A percentile compares a stretch with the other conserved stretches of the same genome.
phyloP scores from a whole-genome alignment of 2,888 invertebrate genomes.

The Anaspis maculata region DNA sequence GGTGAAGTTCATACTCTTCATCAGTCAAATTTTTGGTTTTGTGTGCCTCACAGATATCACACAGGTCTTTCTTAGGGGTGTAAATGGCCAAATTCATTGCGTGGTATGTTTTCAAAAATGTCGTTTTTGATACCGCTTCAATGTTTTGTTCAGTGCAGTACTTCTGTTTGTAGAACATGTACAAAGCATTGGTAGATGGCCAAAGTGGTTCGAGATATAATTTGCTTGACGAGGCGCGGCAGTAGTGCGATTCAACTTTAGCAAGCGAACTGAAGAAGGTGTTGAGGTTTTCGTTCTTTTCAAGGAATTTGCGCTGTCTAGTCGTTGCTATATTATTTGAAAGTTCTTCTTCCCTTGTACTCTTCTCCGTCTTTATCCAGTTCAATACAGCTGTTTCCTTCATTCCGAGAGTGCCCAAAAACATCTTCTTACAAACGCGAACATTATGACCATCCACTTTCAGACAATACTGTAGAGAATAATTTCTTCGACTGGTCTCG shows the following conservation, averaged over 20 bases:
- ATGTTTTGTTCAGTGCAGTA: conserved; percentile 1
- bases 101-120: conserved; percentile 10
- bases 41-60: conserved; percentile 11
- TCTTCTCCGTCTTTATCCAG: no score
- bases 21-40: conserved; percentile 9
- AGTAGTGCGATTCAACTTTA: conserved; percentile 1
- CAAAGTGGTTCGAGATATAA: conserved; percentile 5
- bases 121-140: conserved; percentile 1
- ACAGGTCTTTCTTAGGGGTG: conserved; percentile 22
- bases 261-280: neutral
- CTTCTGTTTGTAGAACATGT: neutral
- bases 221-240: conserved; percentile 2
- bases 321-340: no score
- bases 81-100: conserved; percentile 19
- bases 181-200: conserved; percentile 3
- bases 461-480: no score
- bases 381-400: no score
- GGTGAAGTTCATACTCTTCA: conserved; percentile 7
- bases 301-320: no score
- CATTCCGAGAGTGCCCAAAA: no score
- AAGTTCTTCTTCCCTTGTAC: no score
- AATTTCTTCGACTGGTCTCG: no score
- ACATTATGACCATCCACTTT: no score
- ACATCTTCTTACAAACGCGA: no score
- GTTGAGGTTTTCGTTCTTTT: neutral